A percentile compares a stretch with the other conserved stretches of the same genome.
phyloP scores from a whole-genome alignment of 2,888 invertebrate species.

The Smittia aterrima region DNA sequence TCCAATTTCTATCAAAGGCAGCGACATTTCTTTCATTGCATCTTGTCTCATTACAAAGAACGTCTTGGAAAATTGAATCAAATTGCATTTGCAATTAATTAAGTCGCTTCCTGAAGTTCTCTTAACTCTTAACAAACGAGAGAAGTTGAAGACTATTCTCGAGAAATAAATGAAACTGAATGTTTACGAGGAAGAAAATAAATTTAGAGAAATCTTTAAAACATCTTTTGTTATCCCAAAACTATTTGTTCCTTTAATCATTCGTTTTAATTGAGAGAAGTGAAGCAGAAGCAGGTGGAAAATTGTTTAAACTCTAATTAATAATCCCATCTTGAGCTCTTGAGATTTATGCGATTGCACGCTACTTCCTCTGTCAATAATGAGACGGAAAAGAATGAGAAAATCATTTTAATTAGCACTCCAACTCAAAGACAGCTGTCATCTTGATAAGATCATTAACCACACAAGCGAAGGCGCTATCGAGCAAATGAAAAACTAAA shows the following conservation, averaged over 20 bases:
- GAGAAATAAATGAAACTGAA: too few relatives aligned
- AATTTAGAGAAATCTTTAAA: not conserved
- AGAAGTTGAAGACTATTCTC: too few relatives aligned
- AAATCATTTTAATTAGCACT: constrained; percentile 40
- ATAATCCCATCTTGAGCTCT: not conserved
- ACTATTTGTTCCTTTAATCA: too few relatives aligned
- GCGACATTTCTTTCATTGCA: too few relatives aligned
- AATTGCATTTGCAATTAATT: too few relatives aligned
- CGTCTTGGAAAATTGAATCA: too few relatives aligned
- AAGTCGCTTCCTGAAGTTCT: too few relatives aligned
- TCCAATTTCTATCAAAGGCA: too few relatives aligned
- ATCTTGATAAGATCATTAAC: constrained; percentile 38
- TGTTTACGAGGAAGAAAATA: too few relatives aligned
- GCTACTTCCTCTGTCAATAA: constrained; percentile 20
- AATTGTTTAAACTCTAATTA: not conserved
- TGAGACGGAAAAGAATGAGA: not conserved
- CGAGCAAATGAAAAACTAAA: constrained; percentile 28
- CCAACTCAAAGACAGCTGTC: constrained; percentile 36
- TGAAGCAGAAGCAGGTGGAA: not conserved
- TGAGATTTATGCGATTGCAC: constrained; percentile 1
- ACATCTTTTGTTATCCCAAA: not conserved
- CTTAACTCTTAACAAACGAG: too few relatives aligned
- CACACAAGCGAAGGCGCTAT: not conserved
- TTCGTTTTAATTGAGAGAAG: too few relatives aligned
- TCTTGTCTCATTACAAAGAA: too few relatives aligned